Percentiles rank a stretch among this genome's conserved stretches.
phyloP scores from a whole-genome alignment of 1,140 invertebrate genomes.

The Drosophila nikananu region DNA sequence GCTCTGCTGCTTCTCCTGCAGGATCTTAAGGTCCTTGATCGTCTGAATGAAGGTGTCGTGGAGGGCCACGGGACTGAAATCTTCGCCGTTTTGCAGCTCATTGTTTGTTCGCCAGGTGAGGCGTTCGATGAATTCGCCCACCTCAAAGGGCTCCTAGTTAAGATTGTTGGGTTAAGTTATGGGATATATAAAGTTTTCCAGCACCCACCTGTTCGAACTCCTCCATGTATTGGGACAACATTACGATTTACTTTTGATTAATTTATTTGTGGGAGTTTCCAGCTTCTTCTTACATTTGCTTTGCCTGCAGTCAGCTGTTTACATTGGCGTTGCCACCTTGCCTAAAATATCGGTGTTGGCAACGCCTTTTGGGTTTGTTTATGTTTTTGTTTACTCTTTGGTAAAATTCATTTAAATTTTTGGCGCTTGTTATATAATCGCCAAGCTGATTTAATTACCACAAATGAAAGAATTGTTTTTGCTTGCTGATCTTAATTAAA shows the following conservation, averaged over 20 bases:
- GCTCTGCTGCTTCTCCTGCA: constrained; percentile 94
- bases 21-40: constrained; percentile 91
- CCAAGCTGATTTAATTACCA: background rate
- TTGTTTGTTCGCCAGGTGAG: constrained; percentile 97
- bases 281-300: constrained; percentile 27
- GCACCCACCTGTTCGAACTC: constrained; percentile 90
- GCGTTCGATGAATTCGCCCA: constrained; percentile 98
- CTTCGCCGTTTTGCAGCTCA: constrained; percentile 89
- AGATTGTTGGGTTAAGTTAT: background rate
- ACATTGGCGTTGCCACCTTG: constrained; percentile 30
- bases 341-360: constrained; percentile 7
- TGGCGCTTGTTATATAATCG: constrained; percentile 41
- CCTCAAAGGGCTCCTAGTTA: constrained; percentile 96
- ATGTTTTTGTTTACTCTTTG: constrained; percentile 25
- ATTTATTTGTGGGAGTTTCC: constrained; percentile 56
- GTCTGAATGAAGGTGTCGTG: constrained; percentile 96
- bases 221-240: constrained; percentile 94
- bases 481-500: constrained; percentile 43
- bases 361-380: constrained; percentile 18
- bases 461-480: constrained; percentile 17
- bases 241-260: constrained; percentile 73
- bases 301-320: constrained; percentile 39
- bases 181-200: background rate
- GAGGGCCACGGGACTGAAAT: constrained; percentile 92
- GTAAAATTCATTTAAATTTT: constrained; percentile 16